These are phyloP conservation scores for Phenganax stokvisi DNA, from an alignment of 92 coral and sea anemone genomes.

Conservation along the genomic window DNA sequence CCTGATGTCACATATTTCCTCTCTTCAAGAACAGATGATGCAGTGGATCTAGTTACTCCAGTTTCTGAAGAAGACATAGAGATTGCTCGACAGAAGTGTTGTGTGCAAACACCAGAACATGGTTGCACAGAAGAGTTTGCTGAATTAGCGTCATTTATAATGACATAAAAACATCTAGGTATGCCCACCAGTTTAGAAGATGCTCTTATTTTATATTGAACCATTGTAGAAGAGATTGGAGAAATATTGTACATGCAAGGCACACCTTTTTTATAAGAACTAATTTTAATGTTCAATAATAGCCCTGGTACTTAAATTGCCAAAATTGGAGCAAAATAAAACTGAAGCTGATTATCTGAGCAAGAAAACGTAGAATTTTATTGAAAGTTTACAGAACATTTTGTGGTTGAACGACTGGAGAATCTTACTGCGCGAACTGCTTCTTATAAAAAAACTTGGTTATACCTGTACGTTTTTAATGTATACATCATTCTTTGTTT, in stretches of 20 bases:
- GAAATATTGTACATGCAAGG: background rate
- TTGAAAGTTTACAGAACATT: too few relatives aligned
- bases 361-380: too few relatives aligned
- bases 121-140: constrained; percentile 41
- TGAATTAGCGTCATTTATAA: constrained; percentile 42
- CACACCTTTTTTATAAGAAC: background rate
- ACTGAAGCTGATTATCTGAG: too few relatives aligned
- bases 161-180: constrained; percentile 27
- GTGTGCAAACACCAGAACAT: constrained; percentile 1
- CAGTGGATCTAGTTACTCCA: constrained; percentile 32
- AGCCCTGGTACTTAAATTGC: too few relatives aligned
- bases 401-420: too few relatives aligned
- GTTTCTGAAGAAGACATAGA: constrained; percentile 41
- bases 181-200: constrained; percentile 33
- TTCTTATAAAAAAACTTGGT: too few relatives aligned
- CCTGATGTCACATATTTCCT: constrained; percentile 53
- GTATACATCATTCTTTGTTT: too few relatives aligned
- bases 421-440: too few relatives aligned
- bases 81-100: constrained; percentile 14
- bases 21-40: constrained; percentile 47
- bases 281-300: too few relatives aligned
- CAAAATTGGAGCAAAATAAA: too few relatives aligned
- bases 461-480: too few relatives aligned
- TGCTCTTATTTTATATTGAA: constrained; percentile 34
- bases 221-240: constrained; percentile 15